These are phyloP conservation scores for Myotis vivesi DNA, from an alignment of 2,797 vertebrate species.

Conservation along the genomic window DNA sequence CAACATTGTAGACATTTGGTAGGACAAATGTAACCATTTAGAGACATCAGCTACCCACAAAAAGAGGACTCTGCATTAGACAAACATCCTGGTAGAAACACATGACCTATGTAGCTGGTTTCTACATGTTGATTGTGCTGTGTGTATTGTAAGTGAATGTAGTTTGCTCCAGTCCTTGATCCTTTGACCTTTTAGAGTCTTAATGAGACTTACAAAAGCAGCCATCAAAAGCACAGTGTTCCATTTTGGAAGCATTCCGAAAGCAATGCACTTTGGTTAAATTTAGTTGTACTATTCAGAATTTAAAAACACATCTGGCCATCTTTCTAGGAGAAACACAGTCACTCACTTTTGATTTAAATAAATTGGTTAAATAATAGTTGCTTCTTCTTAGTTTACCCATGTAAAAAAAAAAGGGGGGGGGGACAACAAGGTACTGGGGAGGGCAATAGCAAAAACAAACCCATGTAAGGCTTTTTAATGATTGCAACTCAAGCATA, in stretches of 20 bases:
- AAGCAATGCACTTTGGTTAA: constrained; percentile 52
- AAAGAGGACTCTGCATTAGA: neutral
- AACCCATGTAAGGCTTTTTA: constrained; percentile 17
- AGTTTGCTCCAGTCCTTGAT: constrained; percentile 28
- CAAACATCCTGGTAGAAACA: neutral
- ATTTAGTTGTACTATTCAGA: constrained; percentile 59
- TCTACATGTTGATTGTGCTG: constrained; percentile 37
- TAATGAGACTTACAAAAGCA: constrained; percentile 58
- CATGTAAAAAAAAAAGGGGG: neutral
- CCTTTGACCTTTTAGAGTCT: constrained; percentile 62
- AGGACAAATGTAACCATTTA: constrained; percentile 23
- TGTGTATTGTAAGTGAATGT: constrained; percentile 22
- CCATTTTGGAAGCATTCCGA: constrained; percentile 51
- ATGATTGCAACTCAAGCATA: neutral
- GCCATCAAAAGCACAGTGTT: constrained; percentile 58
- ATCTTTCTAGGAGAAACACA: constrained; percentile 37
- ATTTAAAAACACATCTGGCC: constrained; percentile 34
- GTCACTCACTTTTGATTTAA: constrained; percentile 46
- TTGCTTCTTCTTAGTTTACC: constrained; percentile 15
- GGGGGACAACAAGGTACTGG: rapidly evolving
- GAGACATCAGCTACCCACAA: neutral
- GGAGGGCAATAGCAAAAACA: neutral
- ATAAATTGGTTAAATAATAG: constrained; percentile 48
- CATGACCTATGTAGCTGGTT: neutral
- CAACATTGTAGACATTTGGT: neutral